Conservation (phyloP, 2,113 vertebrate species). For the Dunckerocampus dactyliophorus region DNA sequence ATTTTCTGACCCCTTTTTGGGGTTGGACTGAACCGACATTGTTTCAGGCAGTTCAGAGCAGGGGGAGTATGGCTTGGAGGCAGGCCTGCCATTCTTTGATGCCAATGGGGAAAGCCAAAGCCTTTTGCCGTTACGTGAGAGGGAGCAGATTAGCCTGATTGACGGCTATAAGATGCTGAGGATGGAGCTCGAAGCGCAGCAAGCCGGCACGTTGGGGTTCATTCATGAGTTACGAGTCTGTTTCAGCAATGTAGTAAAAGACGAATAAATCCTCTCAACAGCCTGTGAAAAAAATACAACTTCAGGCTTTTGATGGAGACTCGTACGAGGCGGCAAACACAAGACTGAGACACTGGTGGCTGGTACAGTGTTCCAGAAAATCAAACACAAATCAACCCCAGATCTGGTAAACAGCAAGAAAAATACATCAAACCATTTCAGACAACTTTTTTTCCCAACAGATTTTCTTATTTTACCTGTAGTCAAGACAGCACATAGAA, state of each 20-base stretch:
- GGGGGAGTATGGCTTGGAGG: slow-evolving; percentile 20
- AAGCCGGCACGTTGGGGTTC: slow-evolving; percentile 59
- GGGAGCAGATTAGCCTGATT: slow-evolving; percentile 69
- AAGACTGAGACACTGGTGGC: slow-evolving; percentile 44
- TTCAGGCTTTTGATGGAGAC: slow-evolving; percentile 53
- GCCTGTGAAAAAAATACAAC: slow-evolving; percentile 59
- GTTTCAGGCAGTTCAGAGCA: slow-evolving; percentile 20
- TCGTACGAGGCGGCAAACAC: slow-evolving; percentile 50
- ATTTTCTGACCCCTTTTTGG: slow-evolving; percentile 23
- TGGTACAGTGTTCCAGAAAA: slow-evolving; percentile 48
- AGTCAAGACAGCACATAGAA: slow-evolving; percentile 32
- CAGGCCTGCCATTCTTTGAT: slow-evolving; percentile 45
- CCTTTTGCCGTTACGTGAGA: slow-evolving; percentile 44
- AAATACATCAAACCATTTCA: slow-evolving; percentile 42
- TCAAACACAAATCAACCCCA: slow-evolving; percentile 48
- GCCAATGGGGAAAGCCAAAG: slow-evolving; percentile 45
- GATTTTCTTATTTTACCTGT: slow-evolving; percentile 39
- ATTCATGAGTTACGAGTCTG: slow-evolving; percentile 74
- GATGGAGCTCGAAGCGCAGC: slow-evolving; percentile 58
- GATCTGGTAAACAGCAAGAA: slow-evolving; percentile 49
- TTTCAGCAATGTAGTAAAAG: slow-evolving; percentile 70
- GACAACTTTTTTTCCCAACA: slow-evolving; percentile 19
- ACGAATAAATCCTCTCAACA: slow-evolving; percentile 68
- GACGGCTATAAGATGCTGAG: slow-evolving; percentile 69
- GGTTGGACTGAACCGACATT: slow-evolving; percentile 23